phyloP scores from a whole-genome alignment of 1,140 invertebrate genomes.

The Neocloeon triangulifer region DNA sequence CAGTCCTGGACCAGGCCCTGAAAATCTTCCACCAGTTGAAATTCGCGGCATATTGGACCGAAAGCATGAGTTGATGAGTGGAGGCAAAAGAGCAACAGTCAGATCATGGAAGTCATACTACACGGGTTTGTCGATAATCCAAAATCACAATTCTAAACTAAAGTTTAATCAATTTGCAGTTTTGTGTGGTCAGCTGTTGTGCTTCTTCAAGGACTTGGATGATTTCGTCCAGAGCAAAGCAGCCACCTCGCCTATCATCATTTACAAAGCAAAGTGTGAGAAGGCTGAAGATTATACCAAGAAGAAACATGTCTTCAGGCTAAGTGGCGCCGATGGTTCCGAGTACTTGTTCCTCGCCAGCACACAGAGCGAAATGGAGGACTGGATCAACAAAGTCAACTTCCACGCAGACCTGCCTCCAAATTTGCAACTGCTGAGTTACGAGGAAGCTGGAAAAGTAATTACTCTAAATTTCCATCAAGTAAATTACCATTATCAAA shows the following conservation, averaged over 20 bases:
- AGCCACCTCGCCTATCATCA: conserved; percentile 68
- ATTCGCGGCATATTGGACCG: conserved; percentile 80
- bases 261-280: conserved; percentile 64
- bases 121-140: conserved; percentile 38
- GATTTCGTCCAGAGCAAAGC: conserved; percentile 77
- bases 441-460: conserved; percentile 34
- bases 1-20: conserved; percentile 25
- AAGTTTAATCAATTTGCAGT: conserved; percentile 24
- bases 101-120: conserved; percentile 91
- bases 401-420: conserved; percentile 86
- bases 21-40: conserved; percentile 68
- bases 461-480: too few species aligned
- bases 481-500: too few species aligned
- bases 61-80: conserved; percentile 83
- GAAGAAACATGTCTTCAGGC: conserved; percentile 76
- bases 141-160: neutral
- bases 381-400: conserved; percentile 85
- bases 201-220: conserved; percentile 91
- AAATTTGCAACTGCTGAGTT: conserved; percentile 64
- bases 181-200: conserved; percentile 84
- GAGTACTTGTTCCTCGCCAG: conserved; percentile 76
- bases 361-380: conserved; percentile 50
- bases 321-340: conserved; percentile 72
- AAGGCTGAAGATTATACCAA: conserved; percentile 86
- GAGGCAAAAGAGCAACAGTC: conserved; percentile 82